Evolutionary conservation across 1,140 invertebrate genomes (phyloP), one percentile per base, ranked within the genome.

Genomic region (Diplogasteroides magnus): DNA sequence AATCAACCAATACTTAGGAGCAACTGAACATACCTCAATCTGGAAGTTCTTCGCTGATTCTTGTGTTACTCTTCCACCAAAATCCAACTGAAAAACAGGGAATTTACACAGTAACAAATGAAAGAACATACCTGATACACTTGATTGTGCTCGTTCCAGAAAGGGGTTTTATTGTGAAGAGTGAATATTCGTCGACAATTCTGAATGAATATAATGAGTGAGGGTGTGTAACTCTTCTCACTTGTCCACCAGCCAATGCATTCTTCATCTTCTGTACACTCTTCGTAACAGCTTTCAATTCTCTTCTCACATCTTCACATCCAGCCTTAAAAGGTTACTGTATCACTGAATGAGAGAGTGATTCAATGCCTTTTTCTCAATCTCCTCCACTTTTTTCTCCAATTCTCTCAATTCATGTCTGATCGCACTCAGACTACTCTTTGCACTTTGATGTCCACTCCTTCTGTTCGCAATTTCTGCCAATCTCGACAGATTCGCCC

Each of bases 11-110:
- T 11, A 2, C 6, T 2, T 61, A 32, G 25, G 31, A 63, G 6
- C 29, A 31, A 2, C 29, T 25, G 13, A 32, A 66, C 57, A 15
- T 55, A 31, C 27, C 0, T 28, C 15, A 23, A 72, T 65, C 60
- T 98, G 96, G 83, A 98, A 98, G 86, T 98, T 98, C 85, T 98
- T 98, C 1, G 96, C 96, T 2, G 94, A 97, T 84, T 98, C 96
- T 83, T 98, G 95, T 0, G 95, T 98, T 27, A 98, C 96, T 77
- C 96, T 86, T 15, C 95, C 96, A n/a, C 95, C 95, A 86, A 98
- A 98, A 85, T 98, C 96, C 23, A 98, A 86, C 82, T 98, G 26
- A 78, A 77, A 75, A 59, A 6, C 31, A 65, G 56, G 2, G 64
- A 15, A 28, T 57, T 2, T 32, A 73, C n/a, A 69, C 31, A 69